A percentile compares a stretch with the other conserved stretches of the same genome.
phyloP scores from a whole-genome alignment of 2,888 invertebrate genomes.

The Tortricodes alternella region DNA sequence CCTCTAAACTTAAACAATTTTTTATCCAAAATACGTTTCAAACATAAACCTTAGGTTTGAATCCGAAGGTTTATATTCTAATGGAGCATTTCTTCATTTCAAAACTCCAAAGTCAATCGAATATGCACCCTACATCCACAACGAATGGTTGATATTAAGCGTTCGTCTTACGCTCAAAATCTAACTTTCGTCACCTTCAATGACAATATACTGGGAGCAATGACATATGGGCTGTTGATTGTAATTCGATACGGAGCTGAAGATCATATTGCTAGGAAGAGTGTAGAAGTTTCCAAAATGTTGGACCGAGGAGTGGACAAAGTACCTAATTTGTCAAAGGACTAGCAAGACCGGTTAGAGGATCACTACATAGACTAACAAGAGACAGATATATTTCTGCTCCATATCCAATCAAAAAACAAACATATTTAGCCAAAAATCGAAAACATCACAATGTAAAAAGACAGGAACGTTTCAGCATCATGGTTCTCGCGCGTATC shows the following conservation, averaged over 20 bases:
- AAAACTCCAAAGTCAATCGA: neutral
- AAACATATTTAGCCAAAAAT: too few species aligned
- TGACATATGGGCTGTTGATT: conserved; percentile 34
- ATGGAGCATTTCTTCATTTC: neutral
- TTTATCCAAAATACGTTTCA: neutral
- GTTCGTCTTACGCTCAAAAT: neutral
- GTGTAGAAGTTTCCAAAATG: too few species aligned
- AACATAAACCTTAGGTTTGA: neutral
- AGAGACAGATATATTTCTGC: too few species aligned
- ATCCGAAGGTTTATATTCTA: conserved; percentile 2
- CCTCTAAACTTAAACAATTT: neutral
- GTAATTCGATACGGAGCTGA: conserved; percentile 38
- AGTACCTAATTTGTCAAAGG: too few species aligned
- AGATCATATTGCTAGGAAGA: too few species aligned
- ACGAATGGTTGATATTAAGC: conserved; percentile 10
- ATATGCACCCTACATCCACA: conserved; percentile 5
- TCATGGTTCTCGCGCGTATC: conserved; percentile 10
- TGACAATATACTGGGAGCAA: conserved; percentile 32
- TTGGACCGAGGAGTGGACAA: too few species aligned
- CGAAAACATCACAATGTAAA: too few species aligned
- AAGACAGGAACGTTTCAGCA: conserved; percentile 9
- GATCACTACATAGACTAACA: too few species aligned
- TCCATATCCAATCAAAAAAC: too few species aligned
- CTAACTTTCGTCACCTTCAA: conserved; percentile 37
- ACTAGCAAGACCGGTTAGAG: too few species aligned